Evolutionary conservation across 2,888 invertebrate species (phyloP), one percentile per base, ranked within the genome.

Genomic region (Macaria liturata): DNA sequence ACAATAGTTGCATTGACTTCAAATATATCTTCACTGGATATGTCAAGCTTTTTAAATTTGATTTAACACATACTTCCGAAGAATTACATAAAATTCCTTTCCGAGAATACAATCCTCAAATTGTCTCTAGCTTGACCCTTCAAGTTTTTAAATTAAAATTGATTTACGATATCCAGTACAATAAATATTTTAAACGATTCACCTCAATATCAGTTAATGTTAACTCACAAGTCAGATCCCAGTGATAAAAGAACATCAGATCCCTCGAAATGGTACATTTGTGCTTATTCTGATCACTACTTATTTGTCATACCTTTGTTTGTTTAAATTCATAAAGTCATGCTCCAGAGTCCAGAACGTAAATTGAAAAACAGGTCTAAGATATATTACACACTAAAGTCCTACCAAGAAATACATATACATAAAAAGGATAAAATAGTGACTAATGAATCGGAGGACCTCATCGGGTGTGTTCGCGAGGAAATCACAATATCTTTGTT

Each of bases 391-490:
- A 42, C n/a, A 42, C 42, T 37, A 42, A 8, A 67, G 63, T 60
- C 56, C 65, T 66, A 55, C 52, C 9, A 50, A 48, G 64, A 64
- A 60, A 54, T 58, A 59, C 57, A 64, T 63, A 70, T 67, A 69
- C 43, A 53, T 49, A 53, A 53, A 59, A 50, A 51, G 46, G 74
- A 75, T 70, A 72, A 55, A 66, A 68, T 67, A 69, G 59, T 66
- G 63, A 67, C 67, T 67, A 62, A 59, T 46, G 20, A 45, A 55
- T 60, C 63, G 62, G 52, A 62, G 63, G 60, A 62, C 59, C 61
- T 53, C 55, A 62, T 60, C 49, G 57, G 59, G 62, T 62, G 63
- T 61, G 59, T 65, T 65, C 52, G 59, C 62, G 61, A 61, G 57
- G 62, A 66, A 64, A 65, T 67, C 59, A 62, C 69, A 65, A 60